Base-by-base conservation (phyloP, 1,140 invertebrate genomes). In the Xylocopa sonorina region DNA sequence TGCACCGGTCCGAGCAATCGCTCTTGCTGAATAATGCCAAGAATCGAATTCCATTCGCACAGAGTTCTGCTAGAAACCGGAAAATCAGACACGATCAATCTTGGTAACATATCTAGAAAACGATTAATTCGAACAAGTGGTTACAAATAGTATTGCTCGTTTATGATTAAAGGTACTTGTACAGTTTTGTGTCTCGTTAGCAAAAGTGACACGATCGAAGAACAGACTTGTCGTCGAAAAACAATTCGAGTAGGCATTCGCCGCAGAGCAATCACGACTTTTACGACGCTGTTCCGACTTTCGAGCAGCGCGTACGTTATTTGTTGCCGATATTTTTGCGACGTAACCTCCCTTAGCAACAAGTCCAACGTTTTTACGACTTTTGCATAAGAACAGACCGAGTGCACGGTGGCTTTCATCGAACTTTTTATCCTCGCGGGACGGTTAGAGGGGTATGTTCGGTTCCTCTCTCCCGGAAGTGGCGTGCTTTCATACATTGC, bases 401-500 rank as follows among this genome's bases (percentile, higher is more conserved):
- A 55, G 53, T 41, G 71, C 18, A 48, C 41, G 29, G 6, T 3
- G 41, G 16, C 50, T 73, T 72, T 53, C 66, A 71, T 81, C 41
- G 63, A 71, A 82, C 51, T 34, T 55, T 58, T 46, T 64, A 73
- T 62, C 84, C 83, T 21, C 71, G 38, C 10, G 57, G 67, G 73
- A 55, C 46, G 43, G 46, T 46, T 27, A 48, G 55, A 48, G 51
- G 43, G 46, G 67, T 67, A 38, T 67, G 60, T 38, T 73, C 46
- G 41, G 53, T 67, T 58, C 62, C 68, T 51, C 67, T 46, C 57
- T 71, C 48, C 83, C 58, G 58, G 69, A 73, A 85, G 55, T 81
- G 58, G 78, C 79, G 79, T 78, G 63, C 68, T 86, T 86, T 86
- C 67, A 86, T 79, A 78, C 74, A 85, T 72, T 86, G 80, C 58